A percentile compares a stretch with the other conserved stretches of the same genome.
Evolutionary conservation across 1,140 invertebrate species (phyloP).

Genomic region (Heliconius nattereri): DNA sequence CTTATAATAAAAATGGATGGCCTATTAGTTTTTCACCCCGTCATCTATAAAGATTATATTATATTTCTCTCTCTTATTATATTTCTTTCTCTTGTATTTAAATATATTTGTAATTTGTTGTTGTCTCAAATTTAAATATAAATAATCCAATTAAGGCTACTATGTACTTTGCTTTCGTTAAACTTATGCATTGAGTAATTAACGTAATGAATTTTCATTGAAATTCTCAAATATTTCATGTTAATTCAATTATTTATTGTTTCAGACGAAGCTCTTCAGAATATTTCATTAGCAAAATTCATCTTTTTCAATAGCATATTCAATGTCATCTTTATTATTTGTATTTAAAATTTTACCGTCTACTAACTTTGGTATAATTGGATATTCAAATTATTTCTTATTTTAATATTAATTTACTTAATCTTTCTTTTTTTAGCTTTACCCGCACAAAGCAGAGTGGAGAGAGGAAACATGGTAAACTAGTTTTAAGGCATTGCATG

Average conservation of each 20-base stretch:
- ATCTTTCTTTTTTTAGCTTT: neutral
- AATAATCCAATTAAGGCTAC: constrained; percentile 9
- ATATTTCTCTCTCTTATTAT: no score
- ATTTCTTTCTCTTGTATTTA: no score
- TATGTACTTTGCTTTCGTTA: neutral
- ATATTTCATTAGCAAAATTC: neutral
- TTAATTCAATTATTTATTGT: constrained; percentile 15
- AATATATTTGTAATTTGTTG: constrained; percentile 2
- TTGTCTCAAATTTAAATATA: neutral
- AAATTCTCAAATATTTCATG: constrained; percentile 11
- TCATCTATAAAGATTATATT: neutral
- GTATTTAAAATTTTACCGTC: constrained; percentile 2
- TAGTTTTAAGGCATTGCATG: no score
- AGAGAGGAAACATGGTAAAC: no score
- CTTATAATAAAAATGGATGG: no score
- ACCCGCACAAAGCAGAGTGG: no score
- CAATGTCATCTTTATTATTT: constrained; percentile 4
- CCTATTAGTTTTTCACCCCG: no score
- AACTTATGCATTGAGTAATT: constrained; percentile 13
- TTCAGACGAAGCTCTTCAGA: constrained; percentile 3
- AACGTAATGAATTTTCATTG: constrained; percentile 11
- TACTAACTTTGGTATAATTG: neutral
- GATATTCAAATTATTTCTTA: neutral
- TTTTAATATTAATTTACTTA: neutral
- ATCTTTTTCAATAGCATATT: neutral